Conservation (phyloP, 2,113 vertebrate genomes). For the Tichodroma muraria region DNA sequence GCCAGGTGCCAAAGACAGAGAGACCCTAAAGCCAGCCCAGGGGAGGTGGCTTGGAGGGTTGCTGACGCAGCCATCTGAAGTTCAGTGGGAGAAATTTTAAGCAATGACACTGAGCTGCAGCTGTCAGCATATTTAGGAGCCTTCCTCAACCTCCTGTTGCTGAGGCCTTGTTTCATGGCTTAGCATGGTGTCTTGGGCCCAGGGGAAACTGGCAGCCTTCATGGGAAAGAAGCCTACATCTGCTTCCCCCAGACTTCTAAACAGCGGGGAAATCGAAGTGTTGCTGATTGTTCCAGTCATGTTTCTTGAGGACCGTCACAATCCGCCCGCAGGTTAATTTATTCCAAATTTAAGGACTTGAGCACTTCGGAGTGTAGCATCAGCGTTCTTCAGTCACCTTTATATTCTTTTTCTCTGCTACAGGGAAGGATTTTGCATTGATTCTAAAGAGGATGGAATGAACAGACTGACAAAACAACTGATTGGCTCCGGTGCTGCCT, state of each 20-base stretch:
- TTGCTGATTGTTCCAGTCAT: neutral
- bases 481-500: neutral
- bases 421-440: neutral
- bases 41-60: neutral
- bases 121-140: neutral
- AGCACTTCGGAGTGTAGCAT: neutral
- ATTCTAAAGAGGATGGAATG: neutral
- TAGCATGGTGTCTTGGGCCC: neutral
- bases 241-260: neutral
- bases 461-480: neutral
- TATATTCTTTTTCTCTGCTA: neutral
- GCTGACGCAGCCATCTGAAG: neutral
- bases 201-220: neutral
- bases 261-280: neutral
- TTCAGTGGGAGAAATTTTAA: neutral
- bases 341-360: neutral
- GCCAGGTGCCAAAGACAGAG: neutral
- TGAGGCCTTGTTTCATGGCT: neutral
- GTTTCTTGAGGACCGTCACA: neutral
- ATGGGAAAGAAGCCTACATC: rapidly evolving
- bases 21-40: neutral
- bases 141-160: neutral
- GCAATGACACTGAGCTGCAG: neutral
- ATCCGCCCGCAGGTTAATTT: neutral
- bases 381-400: neutral